Percentiles rank a stretch among this genome's conserved stretches.
Conservation (phyloP, 2,797 vertebrate species). For the Craterocephalus amniculus region DNA sequence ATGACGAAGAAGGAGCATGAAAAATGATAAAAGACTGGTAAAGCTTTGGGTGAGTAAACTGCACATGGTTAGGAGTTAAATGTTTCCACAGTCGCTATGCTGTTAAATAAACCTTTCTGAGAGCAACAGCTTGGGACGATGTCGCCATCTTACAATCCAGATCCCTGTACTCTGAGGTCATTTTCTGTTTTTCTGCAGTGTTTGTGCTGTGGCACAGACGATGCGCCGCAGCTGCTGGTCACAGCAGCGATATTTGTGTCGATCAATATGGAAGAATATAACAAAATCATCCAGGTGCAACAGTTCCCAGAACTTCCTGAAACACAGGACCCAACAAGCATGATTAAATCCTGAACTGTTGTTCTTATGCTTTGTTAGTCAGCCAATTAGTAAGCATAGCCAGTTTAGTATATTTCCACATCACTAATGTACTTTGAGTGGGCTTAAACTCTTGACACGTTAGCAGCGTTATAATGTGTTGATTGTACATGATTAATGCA, state of each 20-base stretch:
- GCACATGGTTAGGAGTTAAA: too few species aligned
- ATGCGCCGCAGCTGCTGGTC: too few species aligned
- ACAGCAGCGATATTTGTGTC: neutral
- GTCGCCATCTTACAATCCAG: neutral
- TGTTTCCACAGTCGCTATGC: too few species aligned
- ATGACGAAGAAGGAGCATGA: too few species aligned
- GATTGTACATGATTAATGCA: conserved; percentile 1
- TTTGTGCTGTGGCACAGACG: neutral
- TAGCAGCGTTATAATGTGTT: neutral
- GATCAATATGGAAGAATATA: neutral
- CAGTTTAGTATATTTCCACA: neutral
- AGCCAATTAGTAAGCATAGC: neutral
- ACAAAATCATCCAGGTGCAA: neutral
- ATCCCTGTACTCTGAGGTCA: neutral
- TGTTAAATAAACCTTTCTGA: neutral
- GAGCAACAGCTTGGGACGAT: neutral
- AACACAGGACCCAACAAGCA: neutral
- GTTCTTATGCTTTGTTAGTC: neutral
- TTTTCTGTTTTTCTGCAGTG: too few species aligned
- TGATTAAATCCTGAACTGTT: neutral
- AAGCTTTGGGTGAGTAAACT: too few species aligned
- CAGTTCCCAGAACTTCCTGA: neutral
- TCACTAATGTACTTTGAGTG: neutral
- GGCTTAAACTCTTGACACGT: neutral
- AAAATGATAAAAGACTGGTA: too few species aligned